Evolutionary conservation across 2,888 invertebrate species (phyloP).

Genomic region (Cactoblastis cactorum): DNA sequence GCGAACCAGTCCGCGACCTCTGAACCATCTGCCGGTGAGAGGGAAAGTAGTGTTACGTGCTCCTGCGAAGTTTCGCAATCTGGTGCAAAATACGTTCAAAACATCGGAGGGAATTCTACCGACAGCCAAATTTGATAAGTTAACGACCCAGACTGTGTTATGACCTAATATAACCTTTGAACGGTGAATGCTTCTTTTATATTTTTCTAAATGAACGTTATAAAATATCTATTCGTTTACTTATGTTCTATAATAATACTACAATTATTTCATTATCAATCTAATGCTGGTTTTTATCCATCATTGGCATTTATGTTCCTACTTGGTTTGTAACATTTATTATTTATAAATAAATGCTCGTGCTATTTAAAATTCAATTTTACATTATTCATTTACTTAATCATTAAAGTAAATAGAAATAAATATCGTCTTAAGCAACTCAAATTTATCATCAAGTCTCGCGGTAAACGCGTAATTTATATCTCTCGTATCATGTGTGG

Average conservation of each 20-base stretch:
- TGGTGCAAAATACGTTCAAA: constrained; percentile 28
- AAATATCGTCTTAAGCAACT: neutral
- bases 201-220: neutral
- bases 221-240: too few relatives aligned
- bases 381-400: neutral
- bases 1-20: constrained; percentile 17
- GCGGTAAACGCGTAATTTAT: constrained; percentile 22
- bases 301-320: too few relatives aligned
- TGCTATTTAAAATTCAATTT: too few relatives aligned
- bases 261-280: too few relatives aligned
- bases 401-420: neutral
- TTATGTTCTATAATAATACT: too few relatives aligned
- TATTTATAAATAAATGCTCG: too few relatives aligned
- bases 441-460: constrained; percentile 23
- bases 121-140: constrained; percentile 13
- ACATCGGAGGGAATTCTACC: constrained; percentile 14
- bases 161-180: neutral
- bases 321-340: too few relatives aligned
- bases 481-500: constrained; percentile 9
- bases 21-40: constrained; percentile 48
- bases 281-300: too few relatives aligned
- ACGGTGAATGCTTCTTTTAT: neutral
- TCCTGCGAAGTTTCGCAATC: constrained; percentile 36
- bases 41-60: constrained; percentile 52
- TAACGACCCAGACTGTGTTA: neutral